phyloP scores from a whole-genome alignment of 2,113 vertebrate genomes.

The Monarcha castaneiventris region DNA sequence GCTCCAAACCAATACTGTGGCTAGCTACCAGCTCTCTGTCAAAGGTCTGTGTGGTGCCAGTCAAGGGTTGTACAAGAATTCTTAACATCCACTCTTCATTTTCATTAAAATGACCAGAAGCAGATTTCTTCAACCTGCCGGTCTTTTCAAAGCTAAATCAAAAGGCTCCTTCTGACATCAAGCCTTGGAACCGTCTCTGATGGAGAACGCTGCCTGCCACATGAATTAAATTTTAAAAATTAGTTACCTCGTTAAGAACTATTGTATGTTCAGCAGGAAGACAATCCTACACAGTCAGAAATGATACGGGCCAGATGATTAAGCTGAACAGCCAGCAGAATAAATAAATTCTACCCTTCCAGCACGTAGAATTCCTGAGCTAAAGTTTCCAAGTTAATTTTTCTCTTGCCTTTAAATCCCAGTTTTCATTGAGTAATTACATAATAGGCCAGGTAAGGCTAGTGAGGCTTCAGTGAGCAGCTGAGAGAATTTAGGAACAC shows the following conservation, averaged over 20 bases:
- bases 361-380: background rate
- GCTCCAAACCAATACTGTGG: background rate
- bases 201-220: background rate
- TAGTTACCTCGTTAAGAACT: slow-evolving; percentile 14
- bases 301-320: background rate
- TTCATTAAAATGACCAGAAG: background rate
- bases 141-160: background rate
- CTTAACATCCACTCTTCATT: background rate
- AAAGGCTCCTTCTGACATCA: background rate
- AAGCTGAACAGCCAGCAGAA: background rate
- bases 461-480: background rate
- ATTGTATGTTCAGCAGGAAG: background rate
- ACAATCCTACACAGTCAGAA: background rate
- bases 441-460: background rate
- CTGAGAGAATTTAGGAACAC: background rate
- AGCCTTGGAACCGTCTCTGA: background rate
- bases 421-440: background rate
- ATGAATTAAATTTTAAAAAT: slow-evolving; percentile 24
- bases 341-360: background rate
- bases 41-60: background rate
- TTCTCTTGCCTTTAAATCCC: background rate
- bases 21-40: background rate
- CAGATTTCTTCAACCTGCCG: background rate
- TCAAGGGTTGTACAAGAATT: background rate
- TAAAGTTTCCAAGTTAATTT: background rate